These are phyloP conservation scores for Scolopax bukidnonensis DNA, from an alignment of 2,797 vertebrate species.

Conservation along the genomic window DNA sequence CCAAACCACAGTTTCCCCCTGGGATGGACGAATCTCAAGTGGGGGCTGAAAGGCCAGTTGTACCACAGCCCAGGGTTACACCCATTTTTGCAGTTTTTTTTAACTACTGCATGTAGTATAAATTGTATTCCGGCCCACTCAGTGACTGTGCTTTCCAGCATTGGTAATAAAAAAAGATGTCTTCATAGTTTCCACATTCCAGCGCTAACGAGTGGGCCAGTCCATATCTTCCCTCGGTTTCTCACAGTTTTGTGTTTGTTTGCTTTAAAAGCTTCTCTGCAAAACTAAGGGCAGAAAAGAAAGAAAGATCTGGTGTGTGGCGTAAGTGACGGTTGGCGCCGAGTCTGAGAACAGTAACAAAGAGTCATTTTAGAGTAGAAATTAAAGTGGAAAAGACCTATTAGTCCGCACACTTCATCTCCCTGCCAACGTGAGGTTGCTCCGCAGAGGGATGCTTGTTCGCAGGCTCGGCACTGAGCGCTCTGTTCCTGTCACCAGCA, in stretches of 20 bases:
- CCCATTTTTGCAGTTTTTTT: conserved; percentile 78
- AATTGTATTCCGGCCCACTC: conserved; percentile 70
- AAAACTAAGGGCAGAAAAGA: conserved; percentile 55
- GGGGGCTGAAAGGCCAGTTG: conserved; percentile 81
- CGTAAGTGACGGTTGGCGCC: conserved; percentile 32
- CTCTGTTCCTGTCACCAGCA: not conserved
- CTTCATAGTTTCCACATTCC: conserved; percentile 82
- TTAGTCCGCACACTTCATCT: not conserved
- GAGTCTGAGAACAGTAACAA: conserved; percentile 63
- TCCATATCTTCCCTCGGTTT: conserved; percentile 74
- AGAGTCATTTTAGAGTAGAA: conserved; percentile 50
- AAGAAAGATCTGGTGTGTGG: conserved; percentile 32
- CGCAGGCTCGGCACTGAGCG: not conserved
- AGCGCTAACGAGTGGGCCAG: conserved; percentile 68
- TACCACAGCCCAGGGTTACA: conserved; percentile 83
- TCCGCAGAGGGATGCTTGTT: not conserved
- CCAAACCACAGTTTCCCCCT: conserved; percentile 86
- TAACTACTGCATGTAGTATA: conserved; percentile 76
- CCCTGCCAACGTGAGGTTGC: conserved; percentile 7
- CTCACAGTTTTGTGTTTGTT: conserved; percentile 80
- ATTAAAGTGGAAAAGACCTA: conserved; percentile 70
- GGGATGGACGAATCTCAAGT: conserved; percentile 80
- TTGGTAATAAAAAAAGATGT: conserved; percentile 75
- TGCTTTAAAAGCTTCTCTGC: conserved; percentile 73
- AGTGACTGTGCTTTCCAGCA: conserved; percentile 73